phyloP scores from a whole-genome alignment of 1,140 invertebrate species.

The Euura lappo region DNA sequence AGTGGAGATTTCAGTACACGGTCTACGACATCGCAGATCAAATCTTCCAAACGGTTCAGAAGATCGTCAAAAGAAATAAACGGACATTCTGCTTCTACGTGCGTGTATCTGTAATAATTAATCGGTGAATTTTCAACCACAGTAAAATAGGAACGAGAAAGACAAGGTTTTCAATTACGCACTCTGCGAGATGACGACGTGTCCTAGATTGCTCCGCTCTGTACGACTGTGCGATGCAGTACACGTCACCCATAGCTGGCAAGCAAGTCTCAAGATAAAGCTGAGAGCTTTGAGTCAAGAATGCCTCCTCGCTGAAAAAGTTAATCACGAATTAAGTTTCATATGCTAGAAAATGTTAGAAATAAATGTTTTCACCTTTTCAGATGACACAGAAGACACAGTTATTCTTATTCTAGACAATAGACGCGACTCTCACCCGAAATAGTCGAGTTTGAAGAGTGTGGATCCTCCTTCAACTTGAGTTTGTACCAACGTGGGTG shows the following conservation, averaged over 20 bases:
- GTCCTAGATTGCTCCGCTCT: slow-evolving; percentile 97
- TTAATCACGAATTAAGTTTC: slow-evolving; percentile 21
- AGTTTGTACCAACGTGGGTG: slow-evolving; percentile 94
- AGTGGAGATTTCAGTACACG: slow-evolving; percentile 86
- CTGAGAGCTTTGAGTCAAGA: slow-evolving; percentile 97
- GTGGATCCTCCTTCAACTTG: slow-evolving; percentile 99
- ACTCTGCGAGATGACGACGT: slow-evolving; percentile 95
- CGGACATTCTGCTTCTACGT: slow-evolving; percentile 96
- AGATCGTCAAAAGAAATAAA: slow-evolving; percentile 96
- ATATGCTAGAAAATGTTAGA: not conserved
- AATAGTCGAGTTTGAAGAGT: slow-evolving; percentile 94
- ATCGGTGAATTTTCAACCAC: slow-evolving; percentile 17
- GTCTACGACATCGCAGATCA: slow-evolving; percentile 96
- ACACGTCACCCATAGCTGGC: slow-evolving; percentile 95
- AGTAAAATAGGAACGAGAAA: not conserved
- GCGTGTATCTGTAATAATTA: slow-evolving; percentile 78
- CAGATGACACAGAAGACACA: no score
- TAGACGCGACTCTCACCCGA: slow-evolving; percentile 71
- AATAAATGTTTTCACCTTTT: not conserved
- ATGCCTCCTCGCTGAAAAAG: slow-evolving; percentile 81
- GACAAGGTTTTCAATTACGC: slow-evolving; percentile 44
- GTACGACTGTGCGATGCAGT: slow-evolving; percentile 97
- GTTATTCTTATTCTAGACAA: no score
- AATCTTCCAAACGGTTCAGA: slow-evolving; percentile 88
- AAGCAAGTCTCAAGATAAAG: slow-evolving; percentile 98